Evolutionary conservation across 2,888 invertebrate genomes (phyloP), one percentile per base, ranked within the genome.

Genomic region (Eristalinus sepulchralis): DNA sequence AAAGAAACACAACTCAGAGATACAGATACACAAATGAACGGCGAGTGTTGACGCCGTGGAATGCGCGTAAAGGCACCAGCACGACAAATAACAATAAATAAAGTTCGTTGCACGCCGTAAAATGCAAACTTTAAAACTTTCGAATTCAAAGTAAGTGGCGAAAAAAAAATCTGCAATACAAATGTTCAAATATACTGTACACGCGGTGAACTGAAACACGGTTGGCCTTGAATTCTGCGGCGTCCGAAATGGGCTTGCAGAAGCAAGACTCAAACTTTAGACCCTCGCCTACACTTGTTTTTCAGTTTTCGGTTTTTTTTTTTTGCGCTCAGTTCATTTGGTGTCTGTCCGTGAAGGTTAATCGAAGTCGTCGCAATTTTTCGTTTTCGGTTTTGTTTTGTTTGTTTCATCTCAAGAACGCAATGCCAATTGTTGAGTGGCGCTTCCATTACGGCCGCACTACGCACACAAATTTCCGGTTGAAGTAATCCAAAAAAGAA

Each of bases 51-150:
- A 60, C 66, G 33, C 66, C 22, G 34, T 24, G 72, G 36, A 80
- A 67, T 80, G 64, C 47, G 64, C 47, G 66, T 33, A 59, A 64
- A 17, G 64, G 6, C 31, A 17, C 55, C 20, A 62, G 59, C 6
- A 24, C 47, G 17, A 47, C 47, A 20, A 47, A 8, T 17, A 36
- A 75, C 39, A 60, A 66, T 68, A 68, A 63, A 70, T 47, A 66
- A 71, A 67, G 80, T 80, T 80, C 80, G 67, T 72, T 73, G 80
- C 53, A 73, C 80, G 80, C 34, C 66, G 60, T 73, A 80, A 80
- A 72, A 73, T 76, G 64, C 47, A 66, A 76, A 70, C 57, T 57
- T 71, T 34, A 80, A 67, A 62, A 76, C 39, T 31, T 67, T 66
- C 70, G 31, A 80, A 75, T 33, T 33, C 27, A 73, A 68, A 31